A percentile compares a stretch with the other conserved stretches of the same genome.
These are phyloP conservation scores for Trinectes maculatus DNA, from an alignment of 2,113 vertebrate species.

Conservation along the genomic window DNA sequence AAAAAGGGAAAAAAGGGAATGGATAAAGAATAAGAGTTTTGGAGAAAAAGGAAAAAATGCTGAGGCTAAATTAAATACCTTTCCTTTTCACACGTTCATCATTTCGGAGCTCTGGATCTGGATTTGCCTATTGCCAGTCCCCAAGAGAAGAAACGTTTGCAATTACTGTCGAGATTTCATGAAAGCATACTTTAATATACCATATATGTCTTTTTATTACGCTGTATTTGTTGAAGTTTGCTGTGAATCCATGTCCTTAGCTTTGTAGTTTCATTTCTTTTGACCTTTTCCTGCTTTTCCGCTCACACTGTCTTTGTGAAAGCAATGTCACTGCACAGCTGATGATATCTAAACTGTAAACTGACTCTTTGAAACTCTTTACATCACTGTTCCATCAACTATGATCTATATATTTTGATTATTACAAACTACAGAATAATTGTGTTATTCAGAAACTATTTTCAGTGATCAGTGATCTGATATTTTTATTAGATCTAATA, in stretches of 20 bases:
- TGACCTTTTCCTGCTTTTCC: not conserved
- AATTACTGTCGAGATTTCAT: conserved; percentile 35
- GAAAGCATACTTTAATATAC: conserved; percentile 33
- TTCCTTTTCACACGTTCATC: conserved; percentile 36
- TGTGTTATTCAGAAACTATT: no score
- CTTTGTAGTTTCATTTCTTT: conserved; percentile 24
- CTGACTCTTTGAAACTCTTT: no score
- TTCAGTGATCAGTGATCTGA: no score
- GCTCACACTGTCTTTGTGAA: conserved; percentile 6
- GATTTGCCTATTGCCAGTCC: no score
- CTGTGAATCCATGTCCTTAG: conserved; percentile 20
- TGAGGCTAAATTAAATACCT: conserved; percentile 33
- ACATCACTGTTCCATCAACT: no score
- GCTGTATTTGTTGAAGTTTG: conserved; percentile 30
- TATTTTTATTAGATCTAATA: no score
- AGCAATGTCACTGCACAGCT: not conserved
- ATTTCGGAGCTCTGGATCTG: conserved; percentile 23
- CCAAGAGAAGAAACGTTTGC: not conserved
- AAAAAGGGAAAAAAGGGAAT: not conserved
- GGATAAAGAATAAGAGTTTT: not conserved
- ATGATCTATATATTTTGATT: no score
- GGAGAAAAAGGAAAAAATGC: not conserved
- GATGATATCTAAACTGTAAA: conserved; percentile 26
- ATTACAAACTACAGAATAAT: no score
- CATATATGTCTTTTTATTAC: conserved; percentile 41